Base-by-base conservation (phyloP, 92 coral and sea anemone genomes). In the Heteractis magnifica region DNA sequence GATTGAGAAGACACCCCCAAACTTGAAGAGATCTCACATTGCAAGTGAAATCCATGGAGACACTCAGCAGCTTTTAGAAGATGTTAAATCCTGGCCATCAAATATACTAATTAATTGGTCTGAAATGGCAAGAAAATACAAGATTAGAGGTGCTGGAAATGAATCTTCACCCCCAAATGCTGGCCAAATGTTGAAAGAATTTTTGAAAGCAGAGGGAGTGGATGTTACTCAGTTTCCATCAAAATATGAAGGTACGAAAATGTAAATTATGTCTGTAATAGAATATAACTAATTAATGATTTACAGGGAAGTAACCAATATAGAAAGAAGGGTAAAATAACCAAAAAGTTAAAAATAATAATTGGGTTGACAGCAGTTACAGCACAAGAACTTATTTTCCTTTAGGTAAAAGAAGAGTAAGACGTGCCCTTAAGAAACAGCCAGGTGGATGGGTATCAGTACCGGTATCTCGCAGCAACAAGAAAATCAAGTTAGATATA, bases 391-490 rank as follows among this genome's bases (percentile, higher is more conserved):
- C 59, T 53, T 60, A 4, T 59, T 59, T 52, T 60, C 50, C 52
- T 65, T 18, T 75, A 84, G 87, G 87, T 34, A 77, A 84, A 72
- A 4, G 52, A 6, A 19, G 82, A 10, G 80, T 86, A 48, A 68
- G 89, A 18, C 84, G 82, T 23, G 81, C 85, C 7, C 49, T 75
- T 10, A 80, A 76, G 49, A 86, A 86, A 15, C 89, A 86, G 48
- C 59, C 80, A 19, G 89, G 85, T 75, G 85, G 85, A 4, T 65
- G 11, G 10, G 58, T 86, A 0, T 86, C 89, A 8, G 82, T 86
- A 6, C 85, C 89, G 8, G 82, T 80, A 5, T 62, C 85, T 14
- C 55, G 75, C 49, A 77, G 83, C 62, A 86, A 75, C 34, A 21
- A 68, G 8, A 60, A 75, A 16, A 10, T 86, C 19, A 53, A 50